A percentile compares a stretch with the other conserved stretches of the same genome.
phyloP scores from a whole-genome alignment of 2,797 vertebrate species.

The Scolopax bukidnonensis region DNA sequence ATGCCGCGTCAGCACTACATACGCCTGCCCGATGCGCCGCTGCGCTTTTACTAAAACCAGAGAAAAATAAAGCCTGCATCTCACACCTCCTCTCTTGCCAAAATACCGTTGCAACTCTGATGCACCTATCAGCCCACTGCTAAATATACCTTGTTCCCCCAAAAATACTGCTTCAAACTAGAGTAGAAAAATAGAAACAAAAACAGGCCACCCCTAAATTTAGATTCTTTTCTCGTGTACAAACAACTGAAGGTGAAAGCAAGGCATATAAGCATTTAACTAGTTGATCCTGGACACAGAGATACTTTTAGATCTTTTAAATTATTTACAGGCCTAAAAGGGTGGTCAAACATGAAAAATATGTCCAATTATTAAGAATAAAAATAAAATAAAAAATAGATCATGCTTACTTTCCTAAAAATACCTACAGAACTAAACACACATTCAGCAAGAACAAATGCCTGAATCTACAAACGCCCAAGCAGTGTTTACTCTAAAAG shows the following conservation, averaged over 20 bases:
- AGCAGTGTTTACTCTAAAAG: neutral
- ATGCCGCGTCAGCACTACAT: conserved; percentile 27
- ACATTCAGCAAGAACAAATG: conserved; percentile 20
- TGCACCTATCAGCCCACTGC: neutral
- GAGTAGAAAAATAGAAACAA: neutral
- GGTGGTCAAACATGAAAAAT: conserved; percentile 61
- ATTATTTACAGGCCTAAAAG: conserved; percentile 67
- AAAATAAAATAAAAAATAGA: conserved; percentile 56
- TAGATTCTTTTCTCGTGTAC: conserved; percentile 5
- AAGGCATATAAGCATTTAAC: conserved; percentile 42
- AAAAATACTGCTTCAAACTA: neutral
- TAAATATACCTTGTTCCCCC: neutral
- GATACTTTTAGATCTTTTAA: conserved; percentile 62
- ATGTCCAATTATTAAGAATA: conserved; percentile 52
- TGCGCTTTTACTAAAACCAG: conserved; percentile 14
- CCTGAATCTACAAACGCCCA: neutral
- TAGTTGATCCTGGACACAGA: conserved; percentile 33
- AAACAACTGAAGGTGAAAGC: conserved; percentile 40
- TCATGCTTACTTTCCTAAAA: conserved; percentile 47
- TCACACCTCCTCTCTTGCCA: neutral
- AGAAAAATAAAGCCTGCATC: neutral
- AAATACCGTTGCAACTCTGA: neutral
- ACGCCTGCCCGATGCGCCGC: conserved; percentile 13
- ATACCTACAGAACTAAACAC: conserved; percentile 22
- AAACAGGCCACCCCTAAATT: neutral